Conservation (phyloP, 1,140 invertebrate genomes). For the Drosophila mauritiana region DNA sequence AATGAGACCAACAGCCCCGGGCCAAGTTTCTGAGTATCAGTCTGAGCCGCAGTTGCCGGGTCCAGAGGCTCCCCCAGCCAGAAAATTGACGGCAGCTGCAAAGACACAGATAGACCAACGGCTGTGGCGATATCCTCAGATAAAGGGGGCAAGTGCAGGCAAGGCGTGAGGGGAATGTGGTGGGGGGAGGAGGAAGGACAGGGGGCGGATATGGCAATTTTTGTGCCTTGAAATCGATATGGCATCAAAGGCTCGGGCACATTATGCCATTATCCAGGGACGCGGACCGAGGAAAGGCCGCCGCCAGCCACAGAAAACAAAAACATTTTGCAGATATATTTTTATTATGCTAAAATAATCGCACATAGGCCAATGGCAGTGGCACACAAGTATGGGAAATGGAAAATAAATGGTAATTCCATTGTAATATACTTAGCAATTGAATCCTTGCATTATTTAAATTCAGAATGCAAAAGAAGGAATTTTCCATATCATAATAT, state of each 20-base stretch:
- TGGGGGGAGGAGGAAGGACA: conserved; percentile 20
- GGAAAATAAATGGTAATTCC: background rate
- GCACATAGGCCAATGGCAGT: conserved; percentile 60
- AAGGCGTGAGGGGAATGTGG: background rate
- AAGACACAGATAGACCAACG: conserved; percentile 43
- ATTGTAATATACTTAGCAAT: background rate
- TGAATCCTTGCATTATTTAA: background rate
- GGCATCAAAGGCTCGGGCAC: conserved; percentile 75
- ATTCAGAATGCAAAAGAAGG: background rate
- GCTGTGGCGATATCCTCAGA: conserved; percentile 9
- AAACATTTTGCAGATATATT: conserved; percentile 74
- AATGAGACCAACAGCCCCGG: conserved; percentile 56
- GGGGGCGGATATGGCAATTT: conserved; percentile 79
- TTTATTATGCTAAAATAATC: conserved; percentile 83
- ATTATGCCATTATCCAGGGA: conserved; percentile 77
- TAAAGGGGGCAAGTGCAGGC: background rate
- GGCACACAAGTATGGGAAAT: conserved; percentile 2
- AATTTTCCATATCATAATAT: no score
- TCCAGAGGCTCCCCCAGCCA: conserved; percentile 23
- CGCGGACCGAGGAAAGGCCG: conserved; percentile 32
- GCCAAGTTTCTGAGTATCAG: conserved; percentile 25
- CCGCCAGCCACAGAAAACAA: conserved; percentile 51
- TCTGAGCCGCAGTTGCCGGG: background rate
- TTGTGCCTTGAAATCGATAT: conserved; percentile 77
- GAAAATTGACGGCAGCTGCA: conserved; percentile 65